These are phyloP conservation scores for Andrena hattorfiana DNA, from an alignment of 2,888 invertebrate genomes.

Conservation along the genomic window DNA sequence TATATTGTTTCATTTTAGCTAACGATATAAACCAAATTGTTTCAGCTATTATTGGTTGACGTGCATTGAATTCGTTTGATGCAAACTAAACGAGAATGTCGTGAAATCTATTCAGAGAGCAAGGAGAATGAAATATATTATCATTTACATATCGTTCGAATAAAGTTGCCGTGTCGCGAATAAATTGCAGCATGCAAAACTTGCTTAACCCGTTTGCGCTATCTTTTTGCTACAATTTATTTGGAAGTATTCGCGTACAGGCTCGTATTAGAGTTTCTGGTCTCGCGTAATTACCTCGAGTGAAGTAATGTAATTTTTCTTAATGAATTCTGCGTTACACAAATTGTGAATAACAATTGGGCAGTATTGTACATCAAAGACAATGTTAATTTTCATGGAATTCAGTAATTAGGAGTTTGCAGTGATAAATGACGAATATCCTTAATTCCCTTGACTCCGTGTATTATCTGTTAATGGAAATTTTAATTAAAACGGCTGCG, in stretches of 20 bases:
- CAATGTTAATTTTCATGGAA: neutral
- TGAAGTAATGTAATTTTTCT: neutral
- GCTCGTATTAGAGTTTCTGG: neutral
- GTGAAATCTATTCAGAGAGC: constrained; percentile 5
- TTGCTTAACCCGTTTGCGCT: neutral
- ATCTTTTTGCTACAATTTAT: constrained; percentile 36
- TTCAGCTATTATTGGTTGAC: neutral
- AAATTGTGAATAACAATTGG: too few relatives aligned
- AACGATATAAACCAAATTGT: neutral
- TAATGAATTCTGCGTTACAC: too few relatives aligned
- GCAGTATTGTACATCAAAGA: too few relatives aligned
- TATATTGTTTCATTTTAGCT: neutral
- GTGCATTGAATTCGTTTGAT: constrained; percentile 35
- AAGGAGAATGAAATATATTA: constrained; percentile 19
- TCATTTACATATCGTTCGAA: constrained; percentile 32
- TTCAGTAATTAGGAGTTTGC: neutral
- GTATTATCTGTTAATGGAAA: neutral
- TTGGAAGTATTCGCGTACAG: neutral
- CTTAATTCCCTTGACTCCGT: too few relatives aligned
- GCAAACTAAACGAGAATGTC: neutral
- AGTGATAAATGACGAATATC: neutral
- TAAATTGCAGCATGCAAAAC: constrained; percentile 35
- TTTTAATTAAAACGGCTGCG: constrained; percentile 14
- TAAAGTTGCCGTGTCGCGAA: constrained; percentile 28
- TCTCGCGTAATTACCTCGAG: neutral